These are phyloP conservation scores for Acrobasis repandana DNA, from an alignment of 2,888 invertebrate genomes.

Conservation along the genomic window DNA sequence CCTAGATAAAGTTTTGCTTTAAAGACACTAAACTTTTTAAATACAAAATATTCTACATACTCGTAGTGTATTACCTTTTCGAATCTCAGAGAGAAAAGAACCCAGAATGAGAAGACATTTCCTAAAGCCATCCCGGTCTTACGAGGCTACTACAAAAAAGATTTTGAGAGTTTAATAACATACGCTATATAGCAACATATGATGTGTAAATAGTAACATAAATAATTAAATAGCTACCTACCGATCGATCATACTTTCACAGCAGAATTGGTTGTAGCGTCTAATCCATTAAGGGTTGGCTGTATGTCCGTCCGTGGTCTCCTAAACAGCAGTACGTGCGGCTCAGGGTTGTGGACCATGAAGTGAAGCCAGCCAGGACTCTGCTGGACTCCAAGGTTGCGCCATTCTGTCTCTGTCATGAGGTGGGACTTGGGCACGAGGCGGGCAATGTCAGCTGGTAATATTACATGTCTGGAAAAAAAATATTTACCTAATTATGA, in stretches of 20 bases:
- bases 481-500: not conserved
- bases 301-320: slow-evolving; percentile 75
- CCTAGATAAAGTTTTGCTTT: too few species aligned
- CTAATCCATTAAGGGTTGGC: slow-evolving; percentile 56
- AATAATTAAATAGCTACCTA: slow-evolving; percentile 3
- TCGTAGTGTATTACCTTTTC: too few species aligned
- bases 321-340: slow-evolving; percentile 92
- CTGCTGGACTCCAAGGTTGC: slow-evolving; percentile 96
- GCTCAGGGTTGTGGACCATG: slow-evolving; percentile 96
- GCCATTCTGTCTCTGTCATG: slow-evolving; percentile 97
- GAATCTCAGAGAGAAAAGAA: too few species aligned
- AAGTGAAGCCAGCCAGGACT: slow-evolving; percentile 94
- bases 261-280: slow-evolving; percentile 52
- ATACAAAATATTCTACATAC: too few species aligned
- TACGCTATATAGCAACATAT: not conserved
- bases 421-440: slow-evolving; percentile 94
- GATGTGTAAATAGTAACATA: not conserved
- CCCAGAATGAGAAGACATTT: too few species aligned
- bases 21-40: too few species aligned
- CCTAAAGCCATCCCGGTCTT: too few species aligned
- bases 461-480: slow-evolving; percentile 91
- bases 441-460: slow-evolving; percentile 92
- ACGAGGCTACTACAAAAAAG: too few species aligned
- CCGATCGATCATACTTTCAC: slow-evolving; percentile 56
- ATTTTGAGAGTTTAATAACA: too few species aligned